Percentiles rank a stretch among this genome's conserved stretches.
Conservation (phyloP, 2,888 invertebrate genomes). For the Drosophila emarginata region DNA sequence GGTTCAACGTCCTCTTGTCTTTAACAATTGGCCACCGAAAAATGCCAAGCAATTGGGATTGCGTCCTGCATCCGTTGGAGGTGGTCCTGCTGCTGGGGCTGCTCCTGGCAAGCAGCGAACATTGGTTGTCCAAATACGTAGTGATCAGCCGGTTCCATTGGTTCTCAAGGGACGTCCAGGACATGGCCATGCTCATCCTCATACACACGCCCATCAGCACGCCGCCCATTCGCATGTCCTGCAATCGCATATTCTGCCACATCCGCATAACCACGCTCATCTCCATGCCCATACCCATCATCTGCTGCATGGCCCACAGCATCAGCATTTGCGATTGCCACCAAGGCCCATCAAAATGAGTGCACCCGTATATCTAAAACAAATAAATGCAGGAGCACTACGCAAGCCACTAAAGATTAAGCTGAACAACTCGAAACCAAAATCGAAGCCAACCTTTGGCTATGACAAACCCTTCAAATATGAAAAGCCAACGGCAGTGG, state of each 20-base stretch:
- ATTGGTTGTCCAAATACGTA: conserved; percentile 81
- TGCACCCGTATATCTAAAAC: conserved; percentile 67
- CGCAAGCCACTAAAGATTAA: conserved; percentile 81
- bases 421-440: conserved; percentile 71
- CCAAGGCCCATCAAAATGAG: conserved; percentile 54
- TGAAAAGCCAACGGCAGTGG: conserved; percentile 77
- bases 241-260: conserved; percentile 35
- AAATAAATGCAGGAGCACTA: conserved; percentile 26
- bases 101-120: conserved; percentile 71
- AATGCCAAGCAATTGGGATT: conserved; percentile 64
- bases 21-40: conserved; percentile 74
- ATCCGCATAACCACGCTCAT: conserved; percentile 46
- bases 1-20: conserved; percentile 66
- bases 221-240: conserved; percentile 26
- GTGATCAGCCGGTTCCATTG: conserved; percentile 80
- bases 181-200: conserved; percentile 48
- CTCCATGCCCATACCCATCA: conserved; percentile 51
- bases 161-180: conserved; percentile 77
- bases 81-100: conserved; percentile 12
- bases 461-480: conserved; percentile 80
- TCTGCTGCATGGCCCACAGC: conserved; percentile 42
- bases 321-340: conserved; percentile 51
- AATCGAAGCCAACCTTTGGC: conserved; percentile 64
- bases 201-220: conserved; percentile 46
- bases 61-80: conserved; percentile 39